phyloP scores from a whole-genome alignment of 2,888 invertebrate species.

The Clistopyga incitator region DNA sequence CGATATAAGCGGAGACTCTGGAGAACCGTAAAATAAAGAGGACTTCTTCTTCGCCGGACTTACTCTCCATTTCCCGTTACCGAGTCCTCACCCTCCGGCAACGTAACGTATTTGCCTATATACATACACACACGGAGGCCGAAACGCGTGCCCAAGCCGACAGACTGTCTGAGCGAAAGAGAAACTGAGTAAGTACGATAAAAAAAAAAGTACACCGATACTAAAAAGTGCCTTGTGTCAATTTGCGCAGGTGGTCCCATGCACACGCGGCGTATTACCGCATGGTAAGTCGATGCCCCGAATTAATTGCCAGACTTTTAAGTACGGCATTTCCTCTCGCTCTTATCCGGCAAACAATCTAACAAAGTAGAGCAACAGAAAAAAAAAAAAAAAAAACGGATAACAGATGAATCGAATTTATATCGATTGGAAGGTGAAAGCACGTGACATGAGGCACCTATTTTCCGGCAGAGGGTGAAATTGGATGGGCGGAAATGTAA shows the following conservation, averaged over 20 bases:
- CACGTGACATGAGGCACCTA: conserved; percentile 42
- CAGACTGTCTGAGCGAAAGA: conserved; percentile 48
- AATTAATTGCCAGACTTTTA: conserved; percentile 12
- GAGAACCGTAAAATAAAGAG: not conserved
- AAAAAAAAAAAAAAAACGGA: conserved; percentile 27
- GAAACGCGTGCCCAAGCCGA: conserved; percentile 44
- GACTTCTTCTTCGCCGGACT: not conserved
- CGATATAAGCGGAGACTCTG: too few relatives aligned
- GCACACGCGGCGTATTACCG: conserved; percentile 20
- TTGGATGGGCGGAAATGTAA: conserved; percentile 67
- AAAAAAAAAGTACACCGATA: conserved; percentile 46
- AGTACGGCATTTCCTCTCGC: conserved; percentile 28
- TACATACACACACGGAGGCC: not conserved
- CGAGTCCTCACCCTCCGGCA: not conserved
- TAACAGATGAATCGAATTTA: conserved; percentile 19
- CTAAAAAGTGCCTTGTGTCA: conserved; percentile 62
- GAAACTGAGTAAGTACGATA: conserved; percentile 51
- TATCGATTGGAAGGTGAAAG: conserved; percentile 40
- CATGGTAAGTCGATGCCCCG: conserved; percentile 2
- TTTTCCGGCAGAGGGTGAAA: conserved; percentile 60
- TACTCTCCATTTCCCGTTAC: not conserved
- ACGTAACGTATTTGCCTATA: conserved; percentile 3
- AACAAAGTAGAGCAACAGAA: not conserved
- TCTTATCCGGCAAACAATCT: conserved; percentile 26
- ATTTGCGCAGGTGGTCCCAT: conserved; percentile 61